These are phyloP conservation scores for Todiramphus chloris DNA, from an alignment of 2,113 vertebrate species.

Conservation along the genomic window DNA sequence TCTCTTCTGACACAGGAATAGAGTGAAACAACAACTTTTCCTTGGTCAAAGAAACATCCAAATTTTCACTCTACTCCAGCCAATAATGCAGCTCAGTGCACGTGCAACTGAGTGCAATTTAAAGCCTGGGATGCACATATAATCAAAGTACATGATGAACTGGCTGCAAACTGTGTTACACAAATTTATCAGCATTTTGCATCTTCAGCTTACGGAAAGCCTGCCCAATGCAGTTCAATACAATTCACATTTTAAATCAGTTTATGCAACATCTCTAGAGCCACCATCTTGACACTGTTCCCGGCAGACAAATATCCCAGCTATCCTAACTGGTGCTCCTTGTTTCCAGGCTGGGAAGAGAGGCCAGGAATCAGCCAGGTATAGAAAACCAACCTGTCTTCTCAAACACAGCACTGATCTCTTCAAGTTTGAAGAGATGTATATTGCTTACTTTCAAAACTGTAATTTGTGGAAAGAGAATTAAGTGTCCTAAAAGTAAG, in stretches of 20 bases:
- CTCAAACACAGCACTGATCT: neutral
- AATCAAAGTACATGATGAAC: neutral
- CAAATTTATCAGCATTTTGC: neutral
- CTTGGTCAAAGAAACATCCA: neutral
- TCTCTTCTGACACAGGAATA: neutral
- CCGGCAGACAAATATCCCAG: neutral
- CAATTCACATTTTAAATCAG: neutral
- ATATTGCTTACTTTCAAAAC: neutral
- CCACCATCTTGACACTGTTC: neutral
- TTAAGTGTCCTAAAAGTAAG: neutral
- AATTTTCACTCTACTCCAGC: neutral
- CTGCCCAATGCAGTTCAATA: neutral
- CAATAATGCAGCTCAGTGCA: neutral
- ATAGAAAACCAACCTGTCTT: neutral
- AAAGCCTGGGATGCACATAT: accelerated
- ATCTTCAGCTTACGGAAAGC: neutral
- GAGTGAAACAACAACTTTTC: neutral
- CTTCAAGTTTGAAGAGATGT: neutral
- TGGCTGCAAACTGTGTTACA: neutral
- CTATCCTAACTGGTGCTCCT: neutral
- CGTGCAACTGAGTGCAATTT: neutral
- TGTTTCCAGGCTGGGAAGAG: neutral
- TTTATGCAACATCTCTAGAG: neutral
- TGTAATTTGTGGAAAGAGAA: neutral
- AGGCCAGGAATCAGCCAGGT: neutral